These are phyloP conservation scores for Pogonus chalceus DNA, from an alignment of 1,140 invertebrate genomes.

Conservation along the genomic window DNA sequence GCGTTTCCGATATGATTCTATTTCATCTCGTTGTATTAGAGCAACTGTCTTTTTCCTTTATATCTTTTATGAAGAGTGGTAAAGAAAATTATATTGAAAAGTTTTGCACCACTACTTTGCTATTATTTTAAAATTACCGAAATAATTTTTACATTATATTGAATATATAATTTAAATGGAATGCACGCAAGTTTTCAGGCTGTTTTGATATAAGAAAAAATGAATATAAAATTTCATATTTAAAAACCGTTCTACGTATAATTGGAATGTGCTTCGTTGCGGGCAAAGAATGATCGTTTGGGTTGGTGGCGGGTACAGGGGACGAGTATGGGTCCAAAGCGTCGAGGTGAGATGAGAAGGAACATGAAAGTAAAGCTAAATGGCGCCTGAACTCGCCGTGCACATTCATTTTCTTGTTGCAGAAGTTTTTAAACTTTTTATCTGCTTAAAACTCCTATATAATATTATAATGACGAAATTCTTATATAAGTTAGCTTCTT, in stretches of 20 bases:
- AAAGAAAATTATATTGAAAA: background rate
- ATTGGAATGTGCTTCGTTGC: background rate
- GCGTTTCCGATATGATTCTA: background rate
- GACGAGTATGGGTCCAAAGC: background rate
- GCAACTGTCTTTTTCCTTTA: background rate
- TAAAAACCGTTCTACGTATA: background rate
- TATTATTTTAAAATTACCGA: too few relatives aligned
- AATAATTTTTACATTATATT: background rate
- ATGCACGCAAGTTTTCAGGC: background rate
- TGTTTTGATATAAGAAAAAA: background rate
- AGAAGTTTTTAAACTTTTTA: constrained; percentile 2
- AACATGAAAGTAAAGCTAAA: background rate
- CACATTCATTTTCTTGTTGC: background rate
- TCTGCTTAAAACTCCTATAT: constrained; percentile 1
- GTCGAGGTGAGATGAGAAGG: background rate
- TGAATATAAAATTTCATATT: background rate
- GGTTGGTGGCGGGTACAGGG: background rate
- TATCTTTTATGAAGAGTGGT: background rate
- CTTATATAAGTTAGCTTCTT: constrained; percentile 4
- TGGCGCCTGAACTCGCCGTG: background rate
- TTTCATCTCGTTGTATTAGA: background rate
- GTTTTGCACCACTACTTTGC: background rate
- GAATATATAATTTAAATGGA: background rate
- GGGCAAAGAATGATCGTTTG: too few relatives aligned
- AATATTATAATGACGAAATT: constrained; percentile 7